phyloP scores from a whole-genome alignment of 2,888 invertebrate genomes.

The Chrysomela aeneicollis region DNA sequence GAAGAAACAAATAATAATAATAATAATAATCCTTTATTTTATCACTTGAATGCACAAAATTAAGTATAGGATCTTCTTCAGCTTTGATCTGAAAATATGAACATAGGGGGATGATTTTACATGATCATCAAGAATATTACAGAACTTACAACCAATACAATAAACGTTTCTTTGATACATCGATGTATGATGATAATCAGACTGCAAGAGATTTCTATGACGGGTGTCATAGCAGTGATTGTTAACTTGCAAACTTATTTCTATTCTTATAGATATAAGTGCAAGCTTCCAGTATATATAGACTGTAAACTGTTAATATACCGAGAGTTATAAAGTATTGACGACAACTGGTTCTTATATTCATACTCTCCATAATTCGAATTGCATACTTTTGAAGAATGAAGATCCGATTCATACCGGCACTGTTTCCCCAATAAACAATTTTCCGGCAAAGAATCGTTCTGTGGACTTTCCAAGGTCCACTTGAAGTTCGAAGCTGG shows the following conservation, averaged over 20 bases:
- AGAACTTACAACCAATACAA: background rate
- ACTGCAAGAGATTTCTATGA: background rate
- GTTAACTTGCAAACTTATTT: conserved; percentile 11
- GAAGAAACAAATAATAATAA: no score
- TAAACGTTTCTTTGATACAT: conserved; percentile 9
- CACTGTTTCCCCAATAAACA: no score
- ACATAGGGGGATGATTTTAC: conserved; percentile 4
- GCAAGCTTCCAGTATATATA: conserved; percentile 15
- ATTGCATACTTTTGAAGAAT: no score
- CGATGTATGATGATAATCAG: background rate
- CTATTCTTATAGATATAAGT: conserved; percentile 11
- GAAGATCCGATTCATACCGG: no score
- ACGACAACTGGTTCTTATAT: background rate
- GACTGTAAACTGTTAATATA: background rate
- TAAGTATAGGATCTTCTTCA: no score
- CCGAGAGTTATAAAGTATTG: background rate
- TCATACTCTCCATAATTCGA: no score
- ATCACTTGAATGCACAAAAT: no score
- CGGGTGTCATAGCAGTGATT: conserved; percentile 12
- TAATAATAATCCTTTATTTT: no score
- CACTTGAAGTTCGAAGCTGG: no score
- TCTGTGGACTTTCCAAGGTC: no score
- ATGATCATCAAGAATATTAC: conserved; percentile 1
- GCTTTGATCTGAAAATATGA: no score
- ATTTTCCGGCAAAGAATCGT: no score